Evolutionary conservation across 2,888 invertebrate genomes (phyloP).

Genomic region (Hydrotaea diabolus): DNA sequence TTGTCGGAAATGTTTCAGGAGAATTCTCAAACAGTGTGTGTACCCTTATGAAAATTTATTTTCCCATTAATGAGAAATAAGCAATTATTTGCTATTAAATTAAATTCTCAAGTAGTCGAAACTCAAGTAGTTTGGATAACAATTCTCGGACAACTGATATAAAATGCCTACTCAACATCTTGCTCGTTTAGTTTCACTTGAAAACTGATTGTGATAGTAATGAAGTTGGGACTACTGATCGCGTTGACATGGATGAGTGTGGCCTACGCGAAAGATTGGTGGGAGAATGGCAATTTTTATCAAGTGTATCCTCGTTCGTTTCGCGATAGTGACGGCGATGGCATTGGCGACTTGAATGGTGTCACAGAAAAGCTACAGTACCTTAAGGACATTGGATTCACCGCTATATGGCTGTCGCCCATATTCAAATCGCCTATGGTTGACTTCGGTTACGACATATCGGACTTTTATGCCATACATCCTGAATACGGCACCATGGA

Average conservation of each 20-base stretch:
- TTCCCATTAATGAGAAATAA: background rate
- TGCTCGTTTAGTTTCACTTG: slow-evolving; percentile 14
- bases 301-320: slow-evolving; percentile 90
- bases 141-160: background rate
- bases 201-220: background rate
- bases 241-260: background rate
- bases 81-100: slow-evolving; percentile 2
- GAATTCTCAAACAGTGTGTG: too few relatives aligned
- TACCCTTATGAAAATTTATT: too few relatives aligned
- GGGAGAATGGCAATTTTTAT: slow-evolving; percentile 82
- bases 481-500: slow-evolving; percentile 86
- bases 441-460: slow-evolving; percentile 89
- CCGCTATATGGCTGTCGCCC: slow-evolving; percentile 86
- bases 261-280: slow-evolving; percentile 69
- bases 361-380: slow-evolving; percentile 82
- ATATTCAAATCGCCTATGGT: slow-evolving; percentile 84
- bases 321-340: slow-evolving; percentile 88
- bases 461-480: slow-evolving; percentile 85
- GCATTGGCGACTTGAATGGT: slow-evolving; percentile 84
- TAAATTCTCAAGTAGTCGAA: slow-evolving; percentile 26
- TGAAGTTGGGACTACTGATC: slow-evolving; percentile 38
- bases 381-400: slow-evolving; percentile 84
- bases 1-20: too few relatives aligned
- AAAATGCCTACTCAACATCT: background rate
- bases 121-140: background rate